Base-by-base conservation (phyloP, 2,888 invertebrate species). In the Papilio elwesi region DNA sequence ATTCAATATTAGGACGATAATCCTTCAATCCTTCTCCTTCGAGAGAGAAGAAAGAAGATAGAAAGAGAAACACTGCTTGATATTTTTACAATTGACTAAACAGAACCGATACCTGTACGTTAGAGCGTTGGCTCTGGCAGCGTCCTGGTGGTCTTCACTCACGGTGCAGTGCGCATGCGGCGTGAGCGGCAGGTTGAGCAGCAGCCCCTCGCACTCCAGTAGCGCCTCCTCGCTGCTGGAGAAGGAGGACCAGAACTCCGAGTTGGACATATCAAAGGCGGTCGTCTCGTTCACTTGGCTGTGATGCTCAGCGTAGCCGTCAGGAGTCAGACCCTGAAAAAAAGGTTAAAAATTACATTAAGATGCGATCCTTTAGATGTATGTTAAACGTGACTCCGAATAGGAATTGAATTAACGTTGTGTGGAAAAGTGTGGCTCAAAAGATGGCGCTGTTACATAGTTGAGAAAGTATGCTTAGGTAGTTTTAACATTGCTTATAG, bases 161-260 rank as follows among this genome's bases (percentile, higher is more conserved):
- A 79, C 83, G 0, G 82, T 81, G 79, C 97, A 97, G 4, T 90
- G 86, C 5, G 89, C 84, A 79, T 96, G 95, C 0, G 96, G 96
- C 0, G 95, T 95, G 6, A 97, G 86, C 0, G 97, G 97, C 49
- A 97, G 88, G 85, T 96, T 96, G 8, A 97, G 89, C 73, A 97
- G 95, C 53, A 97, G 89, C 0, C 97, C 97, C 48, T 95, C 96
- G 78, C 97, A 97, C 79, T 96, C 96, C 13, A 96, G 84, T 6
- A 97, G 88, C 0, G 96, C 96, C 82, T 97, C 97, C 82, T 97
- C 97, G 62, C 96, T 96, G 84, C 96, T 96, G 16, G 97, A 97
- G 90, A 97, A 97, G 0, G 97, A 97, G 0, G 97, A 97, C 96
- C 96, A 97, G 88, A 96, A 96, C 85, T 97, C 97, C 0, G 96